Conservation (phyloP, 2,888 invertebrate genomes). For the Bugulina stolonifera region DNA sequence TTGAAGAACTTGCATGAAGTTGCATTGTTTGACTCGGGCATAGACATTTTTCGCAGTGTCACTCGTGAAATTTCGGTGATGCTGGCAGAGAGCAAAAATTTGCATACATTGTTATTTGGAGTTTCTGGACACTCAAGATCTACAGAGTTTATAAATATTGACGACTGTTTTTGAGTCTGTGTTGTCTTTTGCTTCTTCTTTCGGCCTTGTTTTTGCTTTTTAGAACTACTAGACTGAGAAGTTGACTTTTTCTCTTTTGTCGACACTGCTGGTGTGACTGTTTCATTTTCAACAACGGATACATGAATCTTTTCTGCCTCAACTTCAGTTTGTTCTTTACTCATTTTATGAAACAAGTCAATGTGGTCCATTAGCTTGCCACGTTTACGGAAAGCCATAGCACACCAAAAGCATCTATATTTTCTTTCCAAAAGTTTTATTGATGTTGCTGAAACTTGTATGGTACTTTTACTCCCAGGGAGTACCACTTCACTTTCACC, state of each 20-base stretch:
- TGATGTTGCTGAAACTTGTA: conserved; percentile 3
- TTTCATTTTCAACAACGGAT: not conserved
- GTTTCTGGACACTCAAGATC: not conserved
- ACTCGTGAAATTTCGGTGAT: not conserved
- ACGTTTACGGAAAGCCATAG: conserved; percentile 14
- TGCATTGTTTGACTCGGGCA: not conserved
- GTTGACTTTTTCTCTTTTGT: not conserved
- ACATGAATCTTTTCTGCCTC: conserved; percentile 4
- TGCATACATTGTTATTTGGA: not conserved
- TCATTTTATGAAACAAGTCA: conserved; percentile 24
- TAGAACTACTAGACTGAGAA: not conserved
- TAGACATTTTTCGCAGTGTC: not conserved
- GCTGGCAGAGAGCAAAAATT: not conserved
- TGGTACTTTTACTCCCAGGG: not conserved
- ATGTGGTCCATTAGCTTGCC: conserved; percentile 27
- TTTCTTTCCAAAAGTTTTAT: conserved; percentile 5
- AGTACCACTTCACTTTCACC: not conserved
- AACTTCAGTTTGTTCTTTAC: not conserved
- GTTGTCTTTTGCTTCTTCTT: not conserved
- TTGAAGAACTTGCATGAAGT: not conserved
- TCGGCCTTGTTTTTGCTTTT: not conserved
- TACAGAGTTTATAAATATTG: not conserved
- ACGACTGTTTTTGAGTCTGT: not conserved
- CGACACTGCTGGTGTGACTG: not conserved
- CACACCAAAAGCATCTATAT: conserved; percentile 26